Evolutionary conservation across 92 coral and sea anemone genomes (phyloP), one percentile per base, ranked within the genome.

Genomic region (Pocillopora grandis): DNA sequence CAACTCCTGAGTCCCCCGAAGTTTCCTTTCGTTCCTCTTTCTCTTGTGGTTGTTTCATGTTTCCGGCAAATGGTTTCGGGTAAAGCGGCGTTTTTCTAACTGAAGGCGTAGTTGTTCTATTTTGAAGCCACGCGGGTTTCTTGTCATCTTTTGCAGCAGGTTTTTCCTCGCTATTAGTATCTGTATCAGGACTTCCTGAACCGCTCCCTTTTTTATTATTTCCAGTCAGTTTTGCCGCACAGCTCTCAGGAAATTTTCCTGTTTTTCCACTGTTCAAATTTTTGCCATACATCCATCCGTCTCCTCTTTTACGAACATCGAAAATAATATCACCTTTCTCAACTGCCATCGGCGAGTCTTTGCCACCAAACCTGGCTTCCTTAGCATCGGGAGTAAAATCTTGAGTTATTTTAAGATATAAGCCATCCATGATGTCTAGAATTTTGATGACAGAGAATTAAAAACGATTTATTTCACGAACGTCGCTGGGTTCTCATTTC

Each of bases 311-410:
- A 5, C 89, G 93, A 62, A 94, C 98, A 77, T 94, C 98, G 80
- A 94, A 94, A 18, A 94, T 94, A 68, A 94, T 94, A 75, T 94
- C 98, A 42, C 98, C 98, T 58, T 91, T 92, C 66, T 94, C 98
- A 18, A 94, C 98, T 9, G 90, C 77, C 56, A 94, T 94, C 42
- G 91, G 91, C 23, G 93, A 80, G 23, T 94, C 94, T 94, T 92
- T 92, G 16, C 93, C 92, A 14, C 95, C 95, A 37, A 89, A 89
- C 35, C 90, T 93, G 36, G 88, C 79, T 59, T 90, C 93, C 23
- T 87, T 87, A 23, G 90, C 85, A 21, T 62, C 88, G 71, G 98
- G 98, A 2, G 91, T 68, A 85, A 89, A 92, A 64, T 94, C 98
- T 60, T 85, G 82, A 9, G 98, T 94, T 82, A 94, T 93, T 86